Conservation (phyloP, 2,888 invertebrate genomes). For the Agrochola macilenta region DNA sequence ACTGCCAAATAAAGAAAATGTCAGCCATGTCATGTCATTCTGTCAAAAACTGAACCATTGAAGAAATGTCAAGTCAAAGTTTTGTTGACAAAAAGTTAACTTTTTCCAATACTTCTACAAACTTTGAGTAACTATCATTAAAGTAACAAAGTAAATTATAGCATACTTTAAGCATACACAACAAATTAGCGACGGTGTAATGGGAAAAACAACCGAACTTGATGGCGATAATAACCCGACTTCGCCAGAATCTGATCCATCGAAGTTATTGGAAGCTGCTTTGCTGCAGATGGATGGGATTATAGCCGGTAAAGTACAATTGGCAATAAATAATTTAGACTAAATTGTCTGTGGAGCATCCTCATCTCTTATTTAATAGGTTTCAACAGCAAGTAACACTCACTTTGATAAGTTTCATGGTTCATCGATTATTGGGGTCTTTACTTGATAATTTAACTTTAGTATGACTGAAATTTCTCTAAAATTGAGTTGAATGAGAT, state of each 20-base stretch:
- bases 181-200: constrained; percentile 72
- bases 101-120: constrained; percentile 70
- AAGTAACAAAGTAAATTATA: constrained; percentile 46
- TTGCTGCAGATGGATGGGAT: constrained; percentile 97
- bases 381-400: constrained; percentile 30
- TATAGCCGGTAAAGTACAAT: constrained; percentile 92
- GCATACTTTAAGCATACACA: constrained; percentile 31
- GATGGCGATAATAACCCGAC: constrained; percentile 89
- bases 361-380: background rate
- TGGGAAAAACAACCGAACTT: constrained; percentile 87
- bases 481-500: background rate
- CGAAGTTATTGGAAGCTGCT: constrained; percentile 96
- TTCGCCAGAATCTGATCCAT: constrained; percentile 94
- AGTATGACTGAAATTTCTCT: constrained; percentile 20
- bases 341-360: background rate
- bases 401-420: constrained; percentile 71
- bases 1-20: constrained; percentile 36
- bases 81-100: constrained; percentile 85
- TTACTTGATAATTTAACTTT: constrained; percentile 64
- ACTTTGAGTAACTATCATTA: constrained; percentile 45
- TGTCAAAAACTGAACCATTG: constrained; percentile 37
- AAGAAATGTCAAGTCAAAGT: constrained; percentile 73
- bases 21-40: constrained; percentile 48
- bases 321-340: background rate
- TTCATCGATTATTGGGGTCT: constrained; percentile 76